Percentiles rank a stretch among this genome's conserved stretches.
Evolutionary conservation across 2,888 invertebrate genomes (phyloP).

Genomic region (Branchipolynoe longqiensis): DNA sequence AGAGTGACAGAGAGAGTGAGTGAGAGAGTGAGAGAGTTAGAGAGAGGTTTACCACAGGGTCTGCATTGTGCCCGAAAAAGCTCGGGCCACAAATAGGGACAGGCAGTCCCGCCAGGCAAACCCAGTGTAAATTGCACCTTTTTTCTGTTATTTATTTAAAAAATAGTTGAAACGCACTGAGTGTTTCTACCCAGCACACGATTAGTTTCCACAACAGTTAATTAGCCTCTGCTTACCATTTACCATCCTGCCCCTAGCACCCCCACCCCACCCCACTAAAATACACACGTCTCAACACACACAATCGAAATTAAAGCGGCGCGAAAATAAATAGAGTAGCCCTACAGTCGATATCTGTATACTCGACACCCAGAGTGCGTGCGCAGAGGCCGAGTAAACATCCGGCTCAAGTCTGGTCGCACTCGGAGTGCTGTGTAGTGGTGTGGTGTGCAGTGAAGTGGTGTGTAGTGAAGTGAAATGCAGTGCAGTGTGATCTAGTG

Average conservation of each 20-base stretch:
- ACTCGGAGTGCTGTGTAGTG: not conserved
- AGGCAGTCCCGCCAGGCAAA: not conserved
- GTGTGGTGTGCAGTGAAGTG: not conserved
- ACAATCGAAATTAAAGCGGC: conserved; percentile 15
- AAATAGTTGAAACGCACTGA: too few species aligned
- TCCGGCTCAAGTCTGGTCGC: conserved; percentile 18
- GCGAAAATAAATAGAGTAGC: conserved; percentile 12
- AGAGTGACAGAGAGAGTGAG: too few species aligned
- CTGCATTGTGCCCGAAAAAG: too few species aligned
- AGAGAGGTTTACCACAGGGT: too few species aligned
- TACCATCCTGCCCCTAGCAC: not conserved
- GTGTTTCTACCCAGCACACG: too few species aligned
- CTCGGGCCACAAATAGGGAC: not conserved
- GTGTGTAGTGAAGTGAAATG: too few species aligned
- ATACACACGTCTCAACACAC: not conserved
- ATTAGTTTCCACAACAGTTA: too few species aligned
- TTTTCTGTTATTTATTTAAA: too few species aligned
- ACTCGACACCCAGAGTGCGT: conserved; percentile 49
- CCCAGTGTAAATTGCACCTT: not conserved
- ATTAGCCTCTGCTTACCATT: too few species aligned
- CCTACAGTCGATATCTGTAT: conserved; percentile 46
- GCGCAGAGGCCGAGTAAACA: conserved; percentile 46
- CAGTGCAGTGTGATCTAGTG: too few species aligned
- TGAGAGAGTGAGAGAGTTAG: too few species aligned
- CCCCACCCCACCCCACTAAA: not conserved